phyloP scores from a whole-genome alignment of 2,797 vertebrate species.

The Poeciliopsis gracilis region DNA sequence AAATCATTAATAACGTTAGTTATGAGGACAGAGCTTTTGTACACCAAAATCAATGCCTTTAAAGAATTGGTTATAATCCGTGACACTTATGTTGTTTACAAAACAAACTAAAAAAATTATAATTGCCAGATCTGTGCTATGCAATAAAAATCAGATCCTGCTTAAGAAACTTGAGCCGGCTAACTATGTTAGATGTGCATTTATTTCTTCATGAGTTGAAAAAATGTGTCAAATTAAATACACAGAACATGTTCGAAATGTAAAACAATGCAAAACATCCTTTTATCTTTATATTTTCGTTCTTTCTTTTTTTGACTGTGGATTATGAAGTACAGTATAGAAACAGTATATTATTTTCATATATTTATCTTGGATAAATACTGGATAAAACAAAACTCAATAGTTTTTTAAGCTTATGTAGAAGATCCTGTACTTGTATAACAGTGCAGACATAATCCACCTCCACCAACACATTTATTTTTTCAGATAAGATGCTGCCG shows the following conservation, averaged over 20 bases:
- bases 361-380: background rate
- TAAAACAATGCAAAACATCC: background rate
- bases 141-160: background rate
- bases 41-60: background rate
- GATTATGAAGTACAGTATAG: background rate
- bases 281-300: background rate
- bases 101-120: background rate
- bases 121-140: background rate
- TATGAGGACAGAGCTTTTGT: background rate
- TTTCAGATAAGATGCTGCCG: background rate
- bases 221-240: background rate
- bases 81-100: background rate
- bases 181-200: background rate
- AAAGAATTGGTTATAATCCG: background rate
- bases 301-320: background rate
- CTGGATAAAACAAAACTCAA: background rate
- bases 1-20: background rate
- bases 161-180: background rate
- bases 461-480: background rate
- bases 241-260: background rate
- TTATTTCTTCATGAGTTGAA: background rate
- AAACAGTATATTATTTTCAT: background rate
- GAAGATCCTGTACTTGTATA: background rate
- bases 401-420: background rate
- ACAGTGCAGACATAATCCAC: background rate